Conservation (phyloP, 2,888 invertebrate genomes). For the Pterostichus niger region DNA sequence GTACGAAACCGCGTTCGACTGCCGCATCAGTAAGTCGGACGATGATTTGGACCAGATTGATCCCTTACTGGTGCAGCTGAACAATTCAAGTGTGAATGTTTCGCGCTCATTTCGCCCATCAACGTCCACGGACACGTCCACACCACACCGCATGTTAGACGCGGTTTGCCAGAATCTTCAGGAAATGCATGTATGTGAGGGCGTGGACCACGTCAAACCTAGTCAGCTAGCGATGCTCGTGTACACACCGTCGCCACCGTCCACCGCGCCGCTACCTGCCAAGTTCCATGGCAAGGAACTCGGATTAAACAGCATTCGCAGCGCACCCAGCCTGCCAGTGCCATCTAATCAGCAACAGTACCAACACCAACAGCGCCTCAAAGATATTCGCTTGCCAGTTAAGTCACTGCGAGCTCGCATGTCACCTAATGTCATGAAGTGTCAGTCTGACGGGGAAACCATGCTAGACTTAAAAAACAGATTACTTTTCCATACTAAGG, state of each 20-base stretch:
- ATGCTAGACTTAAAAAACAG: too few relatives aligned
- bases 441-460: too few relatives aligned
- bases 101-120: neutral
- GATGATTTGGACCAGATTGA: constrained; percentile 90
- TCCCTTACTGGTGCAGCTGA: constrained; percentile 79
- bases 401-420: constrained; percentile 82
- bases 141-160: too few relatives aligned
- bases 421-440: constrained; percentile 76
- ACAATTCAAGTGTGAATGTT: constrained; percentile 71
- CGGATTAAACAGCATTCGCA: constrained; percentile 88
- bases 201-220: constrained; percentile 78
- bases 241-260: constrained; percentile 90
- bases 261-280: constrained; percentile 89
- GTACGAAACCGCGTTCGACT: constrained; percentile 94
- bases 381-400: constrained; percentile 86
- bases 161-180: constrained; percentile 73
- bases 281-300: constrained; percentile 83
- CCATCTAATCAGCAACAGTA: neutral
- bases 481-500: constrained; percentile 77
- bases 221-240: too few relatives aligned
- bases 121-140: neutral
- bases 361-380: constrained; percentile 80
- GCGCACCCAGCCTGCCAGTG: constrained; percentile 88
- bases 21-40: constrained; percentile 89
- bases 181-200: constrained; percentile 80